Conservation (phyloP, 2,888 invertebrate species). For the Globia sparganii region DNA sequence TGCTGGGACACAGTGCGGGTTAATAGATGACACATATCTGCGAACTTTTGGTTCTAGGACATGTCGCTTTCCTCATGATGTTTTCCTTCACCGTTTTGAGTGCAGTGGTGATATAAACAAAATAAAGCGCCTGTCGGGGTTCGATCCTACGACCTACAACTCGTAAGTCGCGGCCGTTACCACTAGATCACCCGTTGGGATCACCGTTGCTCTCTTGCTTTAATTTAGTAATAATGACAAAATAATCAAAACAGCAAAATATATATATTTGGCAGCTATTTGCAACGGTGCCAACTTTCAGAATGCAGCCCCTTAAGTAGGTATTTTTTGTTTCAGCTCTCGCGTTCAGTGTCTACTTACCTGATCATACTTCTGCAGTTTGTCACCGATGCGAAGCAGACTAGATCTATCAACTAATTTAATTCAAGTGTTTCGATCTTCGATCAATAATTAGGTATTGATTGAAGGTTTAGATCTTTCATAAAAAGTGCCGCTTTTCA, state of each 20-base stretch:
- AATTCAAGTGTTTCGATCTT: background rate
- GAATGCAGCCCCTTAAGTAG: background rate
- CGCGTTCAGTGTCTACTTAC: constrained; percentile 76
- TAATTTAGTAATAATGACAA: background rate
- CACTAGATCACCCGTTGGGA: no score
- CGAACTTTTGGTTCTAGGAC: no score
- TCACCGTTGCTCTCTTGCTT: no score
- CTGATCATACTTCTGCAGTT: constrained; percentile 79
- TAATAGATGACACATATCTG: no score
- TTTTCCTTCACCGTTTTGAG: no score
- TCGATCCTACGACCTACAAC: no score
- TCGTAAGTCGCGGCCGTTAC: no score
- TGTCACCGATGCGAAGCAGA: constrained; percentile 63
- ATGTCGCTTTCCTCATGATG: no score
- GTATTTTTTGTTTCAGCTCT: constrained; percentile 68
- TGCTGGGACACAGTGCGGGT: no score
- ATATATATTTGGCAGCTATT: background rate
- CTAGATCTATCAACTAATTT: background rate
- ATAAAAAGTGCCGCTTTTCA: background rate
- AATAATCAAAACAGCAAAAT: background rate
- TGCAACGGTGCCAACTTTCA: background rate
- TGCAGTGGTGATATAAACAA: no score
- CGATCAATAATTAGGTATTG: no score
- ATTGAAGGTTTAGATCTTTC: background rate
- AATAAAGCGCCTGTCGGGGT: no score